Evolutionary conservation across 1,140 invertebrate species (phyloP).

Genomic region (Sitophilus oryzae): DNA sequence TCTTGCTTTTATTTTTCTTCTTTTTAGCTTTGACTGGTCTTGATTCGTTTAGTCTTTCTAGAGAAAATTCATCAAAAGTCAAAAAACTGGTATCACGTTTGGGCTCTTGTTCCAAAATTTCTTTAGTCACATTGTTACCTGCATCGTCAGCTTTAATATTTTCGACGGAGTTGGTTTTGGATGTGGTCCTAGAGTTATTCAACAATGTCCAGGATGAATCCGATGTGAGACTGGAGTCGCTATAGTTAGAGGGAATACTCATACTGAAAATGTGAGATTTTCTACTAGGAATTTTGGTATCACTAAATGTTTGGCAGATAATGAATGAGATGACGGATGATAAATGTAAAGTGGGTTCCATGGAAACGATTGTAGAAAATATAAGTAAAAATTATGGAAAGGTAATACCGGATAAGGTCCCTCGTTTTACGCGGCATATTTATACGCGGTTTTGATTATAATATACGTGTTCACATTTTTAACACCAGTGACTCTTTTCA

Average conservation of each 20-base stretch:
- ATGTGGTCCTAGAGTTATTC: constrained; percentile 4
- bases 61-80: constrained; percentile 1
- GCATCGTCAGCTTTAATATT: not conserved
- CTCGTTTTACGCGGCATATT: no score
- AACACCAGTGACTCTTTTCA: no score
- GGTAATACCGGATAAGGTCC: no score
- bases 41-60: not conserved
- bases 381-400: no score
- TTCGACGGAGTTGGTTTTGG: constrained; percentile 11
- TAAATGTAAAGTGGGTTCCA: not conserved
- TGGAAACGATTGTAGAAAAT: no score
- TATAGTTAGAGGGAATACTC: constrained; percentile 1
- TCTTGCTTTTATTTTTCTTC: not conserved
- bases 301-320: constrained; percentile 6
- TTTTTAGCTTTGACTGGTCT: not conserved
- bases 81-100: not conserved
- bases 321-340: constrained; percentile 10
- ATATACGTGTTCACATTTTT: no score
- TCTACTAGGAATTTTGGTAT: constrained; percentile 11
- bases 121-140: constrained; percentile 7
- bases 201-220: constrained; percentile 25
- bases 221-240: constrained; percentile 16
- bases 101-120: not conserved
- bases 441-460: no score
- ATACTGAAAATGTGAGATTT: constrained; percentile 9